These are phyloP conservation scores for Ctenosaura bakeri DNA, from an alignment of 2,797 vertebrate genomes.

Conservation along the genomic window DNA sequence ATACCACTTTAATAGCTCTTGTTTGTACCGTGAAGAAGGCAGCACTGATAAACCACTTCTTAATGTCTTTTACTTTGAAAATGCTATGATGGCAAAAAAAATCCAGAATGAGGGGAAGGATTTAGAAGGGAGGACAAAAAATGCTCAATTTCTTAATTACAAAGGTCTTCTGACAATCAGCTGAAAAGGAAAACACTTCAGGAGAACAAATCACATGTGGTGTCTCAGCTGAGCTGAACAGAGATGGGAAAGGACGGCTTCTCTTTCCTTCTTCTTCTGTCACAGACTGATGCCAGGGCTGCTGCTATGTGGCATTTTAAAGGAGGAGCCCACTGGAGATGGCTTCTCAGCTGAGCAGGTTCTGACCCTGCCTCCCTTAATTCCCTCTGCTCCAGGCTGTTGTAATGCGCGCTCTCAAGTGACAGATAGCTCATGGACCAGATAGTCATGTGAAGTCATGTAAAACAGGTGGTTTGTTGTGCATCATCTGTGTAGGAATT, in stretches of 20 bases:
- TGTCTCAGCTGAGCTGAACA: not conserved
- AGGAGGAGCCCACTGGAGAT: not conserved
- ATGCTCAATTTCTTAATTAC: not conserved
- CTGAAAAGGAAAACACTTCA: not conserved
- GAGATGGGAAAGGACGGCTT: not conserved
- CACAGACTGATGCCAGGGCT: not conserved
- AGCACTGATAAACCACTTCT: no score
- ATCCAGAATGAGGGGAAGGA: not conserved
- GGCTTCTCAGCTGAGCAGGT: not conserved
- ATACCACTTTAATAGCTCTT: no score
- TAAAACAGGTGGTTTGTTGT: not conserved
- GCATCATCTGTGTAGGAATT: not conserved
- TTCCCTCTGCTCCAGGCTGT: not conserved
- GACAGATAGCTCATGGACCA: not conserved
- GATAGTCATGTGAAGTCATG: not conserved
- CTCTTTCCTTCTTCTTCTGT: not conserved
- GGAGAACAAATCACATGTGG: not conserved
- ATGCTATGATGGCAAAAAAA: no score
- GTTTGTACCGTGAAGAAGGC: no score
- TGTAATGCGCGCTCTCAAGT: not conserved
- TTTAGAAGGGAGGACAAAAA: not conserved
- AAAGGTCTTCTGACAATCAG: not conserved
- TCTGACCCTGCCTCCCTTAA: not conserved
- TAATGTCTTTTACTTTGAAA: no score
- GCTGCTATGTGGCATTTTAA: not conserved